Conservation (phyloP, 1,140 invertebrate species). For the Drosophila lacteicornis region DNA sequence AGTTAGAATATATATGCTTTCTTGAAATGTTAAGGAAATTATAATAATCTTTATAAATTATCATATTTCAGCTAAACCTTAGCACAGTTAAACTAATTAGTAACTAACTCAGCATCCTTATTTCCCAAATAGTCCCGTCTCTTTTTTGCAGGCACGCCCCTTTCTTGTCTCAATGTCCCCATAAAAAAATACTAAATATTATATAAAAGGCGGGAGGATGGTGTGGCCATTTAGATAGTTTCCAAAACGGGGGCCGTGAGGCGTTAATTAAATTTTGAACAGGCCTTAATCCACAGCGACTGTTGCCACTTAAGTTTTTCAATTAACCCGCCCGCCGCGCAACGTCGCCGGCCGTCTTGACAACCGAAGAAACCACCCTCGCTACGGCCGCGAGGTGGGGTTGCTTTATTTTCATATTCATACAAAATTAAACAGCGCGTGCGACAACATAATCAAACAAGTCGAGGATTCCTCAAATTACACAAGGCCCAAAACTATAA, state of each 20-base stretch:
- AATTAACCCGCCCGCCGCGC: slow-evolving; percentile 58
- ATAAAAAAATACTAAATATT: not conserved
- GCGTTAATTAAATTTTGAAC: slow-evolving; percentile 83
- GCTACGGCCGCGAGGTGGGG: not conserved
- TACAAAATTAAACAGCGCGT: slow-evolving; percentile 81
- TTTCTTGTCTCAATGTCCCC: slow-evolving; percentile 11
- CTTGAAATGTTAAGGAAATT: not conserved
- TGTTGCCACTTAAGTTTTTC: slow-evolving; percentile 82
- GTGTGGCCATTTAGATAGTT: slow-evolving; percentile 53
- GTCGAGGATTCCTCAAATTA: slow-evolving; percentile 71
- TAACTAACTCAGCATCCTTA: too few species aligned
- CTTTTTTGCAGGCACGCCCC: slow-evolving; percentile 22
- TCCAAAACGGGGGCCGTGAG: slow-evolving; percentile 20
- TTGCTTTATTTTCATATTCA: slow-evolving; percentile 75
- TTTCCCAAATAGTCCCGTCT: not conserved
- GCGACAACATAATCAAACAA: slow-evolving; percentile 83
- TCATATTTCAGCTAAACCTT: not conserved
- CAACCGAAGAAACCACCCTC: slow-evolving; percentile 20
- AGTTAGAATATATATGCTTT: too few species aligned
- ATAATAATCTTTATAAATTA: not conserved
- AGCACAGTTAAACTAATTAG: too few species aligned
- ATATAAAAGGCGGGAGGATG: not conserved
- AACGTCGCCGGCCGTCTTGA: slow-evolving; percentile 1
- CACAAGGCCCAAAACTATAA: slow-evolving; percentile 73
- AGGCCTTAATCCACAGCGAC: slow-evolving; percentile 75